These are phyloP conservation scores for Myxocyprinus asiaticus DNA, from an alignment of 2,113 vertebrate genomes.

Conservation along the genomic window DNA sequence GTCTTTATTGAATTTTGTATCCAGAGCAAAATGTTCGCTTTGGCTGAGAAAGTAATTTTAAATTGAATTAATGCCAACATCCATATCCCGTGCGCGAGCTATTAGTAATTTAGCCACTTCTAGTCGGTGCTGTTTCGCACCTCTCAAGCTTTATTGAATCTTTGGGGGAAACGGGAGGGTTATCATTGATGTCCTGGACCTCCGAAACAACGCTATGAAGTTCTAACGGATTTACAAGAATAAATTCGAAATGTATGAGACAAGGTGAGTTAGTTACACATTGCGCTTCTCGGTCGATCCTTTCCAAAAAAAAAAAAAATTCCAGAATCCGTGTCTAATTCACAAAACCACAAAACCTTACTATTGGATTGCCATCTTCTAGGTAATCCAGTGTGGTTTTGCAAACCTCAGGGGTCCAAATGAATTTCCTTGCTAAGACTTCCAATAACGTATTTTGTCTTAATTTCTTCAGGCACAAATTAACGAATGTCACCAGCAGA, in stretches of 20 bases:
- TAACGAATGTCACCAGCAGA: slow-evolving; percentile 58
- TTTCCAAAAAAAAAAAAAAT: slow-evolving; percentile 57
- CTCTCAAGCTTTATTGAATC: slow-evolving; percentile 57
- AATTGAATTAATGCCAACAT: slow-evolving; percentile 55
- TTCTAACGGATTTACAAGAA: slow-evolving; percentile 62
- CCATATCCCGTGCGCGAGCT: slow-evolving; percentile 52
- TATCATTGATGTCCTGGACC: slow-evolving; percentile 59
- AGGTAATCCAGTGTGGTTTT: slow-evolving; percentile 64
- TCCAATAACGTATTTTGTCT: slow-evolving; percentile 63
- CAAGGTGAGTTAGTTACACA: slow-evolving; percentile 46
- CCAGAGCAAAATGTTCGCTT: slow-evolving; percentile 51
- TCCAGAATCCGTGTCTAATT: slow-evolving; percentile 60
- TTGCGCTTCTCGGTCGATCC: slow-evolving; percentile 56
- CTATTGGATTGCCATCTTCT: slow-evolving; percentile 44
- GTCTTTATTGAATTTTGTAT: slow-evolving; percentile 38
- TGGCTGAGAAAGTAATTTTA: slow-evolving; percentile 49
- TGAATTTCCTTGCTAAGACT: slow-evolving; percentile 59
- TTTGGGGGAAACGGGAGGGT: slow-evolving; percentile 49
- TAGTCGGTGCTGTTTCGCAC: slow-evolving; percentile 37
- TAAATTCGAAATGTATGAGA: slow-evolving; percentile 53
- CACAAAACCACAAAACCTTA: slow-evolving; percentile 45
- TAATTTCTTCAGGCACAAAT: slow-evolving; percentile 67
- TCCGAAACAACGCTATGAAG: slow-evolving; percentile 53
- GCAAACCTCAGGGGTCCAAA: slow-evolving; percentile 40
- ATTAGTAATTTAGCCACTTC: slow-evolving; percentile 52